A percentile compares a stretch with the other conserved stretches of the same genome.
Evolutionary conservation across 1,140 invertebrate species (phyloP).

Genomic region (Ladona fulva): DNA sequence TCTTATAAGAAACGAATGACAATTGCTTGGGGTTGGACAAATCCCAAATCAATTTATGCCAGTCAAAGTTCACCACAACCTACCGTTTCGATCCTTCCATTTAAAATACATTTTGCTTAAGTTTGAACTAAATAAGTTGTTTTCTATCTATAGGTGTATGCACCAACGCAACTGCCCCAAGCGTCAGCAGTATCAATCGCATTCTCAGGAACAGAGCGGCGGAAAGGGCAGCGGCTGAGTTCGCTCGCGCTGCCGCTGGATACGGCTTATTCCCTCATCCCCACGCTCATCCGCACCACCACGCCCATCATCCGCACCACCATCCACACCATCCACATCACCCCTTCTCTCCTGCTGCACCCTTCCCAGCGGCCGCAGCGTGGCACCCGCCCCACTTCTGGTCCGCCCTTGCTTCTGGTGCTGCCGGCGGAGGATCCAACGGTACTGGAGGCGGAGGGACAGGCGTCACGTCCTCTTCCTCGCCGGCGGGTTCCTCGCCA

Average conservation of each 20-base stretch:
- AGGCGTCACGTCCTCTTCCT: conserved; percentile 16
- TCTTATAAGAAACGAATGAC: too few species aligned
- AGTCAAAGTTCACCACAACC: too few species aligned
- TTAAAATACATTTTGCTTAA: too few species aligned
- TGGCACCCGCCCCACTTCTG: conserved; percentile 32
- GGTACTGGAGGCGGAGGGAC: conserved; percentile 26
- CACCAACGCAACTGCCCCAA: conserved; percentile 78
- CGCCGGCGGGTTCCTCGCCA: conserved; percentile 24
- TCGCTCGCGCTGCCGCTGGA: conserved; percentile 71
- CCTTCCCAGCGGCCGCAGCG: conserved; percentile 28
- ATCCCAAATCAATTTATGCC: too few species aligned
- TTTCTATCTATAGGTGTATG: conserved; percentile 60
- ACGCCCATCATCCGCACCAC: conserved; percentile 28
- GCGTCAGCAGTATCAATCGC: conserved; percentile 86
- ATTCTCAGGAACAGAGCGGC: conserved; percentile 84
- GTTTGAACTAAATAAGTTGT: neutral
- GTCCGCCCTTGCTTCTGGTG: neutral
- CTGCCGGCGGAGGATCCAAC: conserved; percentile 6
- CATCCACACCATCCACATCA: neutral
- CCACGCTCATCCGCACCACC: conserved; percentile 35
- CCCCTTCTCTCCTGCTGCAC: conserved; percentile 15
- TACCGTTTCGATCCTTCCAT: too few species aligned
- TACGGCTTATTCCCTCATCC: conserved; percentile 77
- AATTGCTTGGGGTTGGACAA: too few species aligned
- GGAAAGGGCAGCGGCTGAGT: conserved; percentile 86